Evolutionary conservation across 2,797 vertebrate genomes (phyloP), one percentile per base, ranked within the genome.

Genomic region (Bradypus variegatus): DNA sequence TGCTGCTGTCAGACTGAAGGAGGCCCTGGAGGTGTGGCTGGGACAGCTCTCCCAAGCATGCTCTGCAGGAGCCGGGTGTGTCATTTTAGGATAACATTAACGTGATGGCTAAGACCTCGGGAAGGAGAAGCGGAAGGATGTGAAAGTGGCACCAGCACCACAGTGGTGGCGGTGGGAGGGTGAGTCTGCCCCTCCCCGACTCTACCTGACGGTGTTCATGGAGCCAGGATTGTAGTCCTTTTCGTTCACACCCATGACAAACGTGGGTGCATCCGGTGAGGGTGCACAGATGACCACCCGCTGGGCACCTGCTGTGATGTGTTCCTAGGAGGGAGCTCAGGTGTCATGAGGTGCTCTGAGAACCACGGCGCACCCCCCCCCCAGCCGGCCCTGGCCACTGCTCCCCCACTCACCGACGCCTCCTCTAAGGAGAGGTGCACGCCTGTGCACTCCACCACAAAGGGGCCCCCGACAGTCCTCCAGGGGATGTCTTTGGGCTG

Each of bases 161-260:
- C 13, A 33, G 64, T 3, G 29, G 64, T 31, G 31, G 64, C 19
- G 72, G 72, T 27, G 33, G 48, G 58, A 31, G 41, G 25, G 27
- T 1, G 62, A 79, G 58, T 38, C 18, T 53, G 45, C 31, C 45
- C 11, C 64, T 4, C 48, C 23, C 23, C 55, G 7, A 1, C 11
- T 6, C 95, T 97, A 98, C 98, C 98, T 98, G 97, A 99, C 98
- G 12, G 98, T 97, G 69, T 92, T 98, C 98, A 98, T 98, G 94
- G 95, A 96, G 94, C 96, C 96, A 12, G 98, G 98, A 93, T 98
- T 97, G 7, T 98, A 99, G 88, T 98, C 98, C 78, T 98, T 97
- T 94, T 98, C 98, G 4, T 99, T 98, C 36, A 99, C 98, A 86
- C 98, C 98, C 98, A 98, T 98, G 93, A 99, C 98, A 79, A 99